phyloP scores from a whole-genome alignment of 2,113 vertebrate species.

The Semicossyphus pulcher region DNA sequence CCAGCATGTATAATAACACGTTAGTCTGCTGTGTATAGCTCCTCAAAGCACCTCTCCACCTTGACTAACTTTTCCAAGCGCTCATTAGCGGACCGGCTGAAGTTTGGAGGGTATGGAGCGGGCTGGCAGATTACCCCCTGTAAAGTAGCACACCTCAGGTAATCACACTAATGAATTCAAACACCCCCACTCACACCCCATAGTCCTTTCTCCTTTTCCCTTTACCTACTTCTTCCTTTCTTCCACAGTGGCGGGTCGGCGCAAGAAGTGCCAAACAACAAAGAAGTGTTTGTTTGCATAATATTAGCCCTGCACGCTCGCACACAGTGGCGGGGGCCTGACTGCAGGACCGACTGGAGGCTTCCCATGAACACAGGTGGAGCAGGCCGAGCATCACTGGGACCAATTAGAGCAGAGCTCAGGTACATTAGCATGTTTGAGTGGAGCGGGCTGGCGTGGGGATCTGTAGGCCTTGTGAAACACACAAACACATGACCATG shows the following conservation, averaged over 20 bases:
- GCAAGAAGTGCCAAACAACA: constrained; percentile 79
- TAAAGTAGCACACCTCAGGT: constrained; percentile 80
- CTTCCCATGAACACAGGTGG: constrained; percentile 79
- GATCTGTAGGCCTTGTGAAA: constrained; percentile 54
- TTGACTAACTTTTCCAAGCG: constrained; percentile 75
- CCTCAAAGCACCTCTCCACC: constrained; percentile 78
- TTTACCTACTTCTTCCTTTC: constrained; percentile 54
- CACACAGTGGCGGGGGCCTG: constrained; percentile 69
- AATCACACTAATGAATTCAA: constrained; percentile 81
- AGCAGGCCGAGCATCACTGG: constrained; percentile 80
- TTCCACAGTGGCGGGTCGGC: constrained; percentile 66
- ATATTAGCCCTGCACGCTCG: constrained; percentile 67
- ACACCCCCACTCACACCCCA: constrained; percentile 34
- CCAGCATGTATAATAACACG: constrained; percentile 58
- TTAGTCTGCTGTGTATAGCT: constrained; percentile 52
- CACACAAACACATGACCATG: constrained; percentile 52
- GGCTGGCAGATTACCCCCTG: constrained; percentile 70
- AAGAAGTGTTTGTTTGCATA: constrained; percentile 85
- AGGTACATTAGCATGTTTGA: constrained; percentile 85
- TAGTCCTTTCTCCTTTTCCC: constrained; percentile 41
- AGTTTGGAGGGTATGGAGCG: constrained; percentile 70
- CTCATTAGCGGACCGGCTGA: constrained; percentile 75
- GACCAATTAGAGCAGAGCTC: constrained; percentile 82
- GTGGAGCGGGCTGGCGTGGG: constrained; percentile 61
- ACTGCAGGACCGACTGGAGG: constrained; percentile 78